A percentile compares a stretch with the other conserved stretches of the same genome.
These are phyloP conservation scores for Enteromius unitaeniatus DNA, from an alignment of 2,797 vertebrate species.

Conservation along the genomic window DNA sequence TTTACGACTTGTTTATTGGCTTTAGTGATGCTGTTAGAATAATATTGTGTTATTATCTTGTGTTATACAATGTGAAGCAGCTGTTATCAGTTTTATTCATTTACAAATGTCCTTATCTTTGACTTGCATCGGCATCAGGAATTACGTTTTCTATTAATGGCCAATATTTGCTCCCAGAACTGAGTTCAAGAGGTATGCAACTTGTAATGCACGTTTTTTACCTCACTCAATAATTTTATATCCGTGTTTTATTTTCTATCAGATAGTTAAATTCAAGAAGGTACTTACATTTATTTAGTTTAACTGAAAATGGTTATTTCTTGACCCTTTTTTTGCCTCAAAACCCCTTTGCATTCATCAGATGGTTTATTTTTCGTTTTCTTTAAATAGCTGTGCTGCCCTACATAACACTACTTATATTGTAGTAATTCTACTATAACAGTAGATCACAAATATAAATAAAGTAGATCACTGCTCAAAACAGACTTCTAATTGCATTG, in stretches of 20 bases:
- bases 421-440: neutral
- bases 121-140: neutral
- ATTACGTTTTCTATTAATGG: neutral
- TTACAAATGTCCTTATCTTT: neutral
- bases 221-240: neutral
- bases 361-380: neutral
- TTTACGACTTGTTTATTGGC: constrained; percentile 12
- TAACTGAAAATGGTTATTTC: neutral
- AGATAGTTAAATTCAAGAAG: neutral
- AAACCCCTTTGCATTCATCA: neutral
- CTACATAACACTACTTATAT: neutral
- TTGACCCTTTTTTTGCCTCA: neutral
- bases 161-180: neutral
- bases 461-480: neutral
- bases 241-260: neutral
- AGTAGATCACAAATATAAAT: neutral
- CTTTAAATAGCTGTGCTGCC: neutral
- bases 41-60: neutral
- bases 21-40: neutral
- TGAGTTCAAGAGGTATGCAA: neutral
- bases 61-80: neutral
- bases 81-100: constrained; percentile 6
- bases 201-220: neutral
- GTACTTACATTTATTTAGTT: neutral
- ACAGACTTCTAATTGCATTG: neutral